phyloP scores from a whole-genome alignment of 2,113 vertebrate genomes.

The Lepus americanus region DNA sequence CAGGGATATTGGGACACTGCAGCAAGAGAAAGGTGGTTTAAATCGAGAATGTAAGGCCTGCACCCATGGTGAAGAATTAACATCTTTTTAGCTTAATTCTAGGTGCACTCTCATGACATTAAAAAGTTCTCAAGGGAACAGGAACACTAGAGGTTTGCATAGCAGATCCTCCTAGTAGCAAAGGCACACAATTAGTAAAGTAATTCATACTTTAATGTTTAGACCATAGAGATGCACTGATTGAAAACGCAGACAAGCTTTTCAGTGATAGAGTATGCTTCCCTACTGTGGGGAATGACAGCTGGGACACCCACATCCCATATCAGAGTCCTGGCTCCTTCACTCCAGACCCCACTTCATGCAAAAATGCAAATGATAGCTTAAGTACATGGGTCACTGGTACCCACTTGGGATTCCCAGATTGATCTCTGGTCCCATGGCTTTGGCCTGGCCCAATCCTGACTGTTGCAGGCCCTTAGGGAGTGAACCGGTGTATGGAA shows the following conservation, averaged over 20 bases:
- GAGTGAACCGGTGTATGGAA: too few relatives aligned
- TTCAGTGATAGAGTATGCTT: not conserved
- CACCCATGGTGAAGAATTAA: rapidly evolving
- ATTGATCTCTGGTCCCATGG: too few relatives aligned
- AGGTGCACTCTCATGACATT: not conserved
- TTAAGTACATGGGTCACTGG: too few relatives aligned
- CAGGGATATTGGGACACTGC: not conserved
- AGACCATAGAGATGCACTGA: not conserved
- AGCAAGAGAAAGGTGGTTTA: not conserved
- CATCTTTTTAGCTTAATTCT: not conserved
- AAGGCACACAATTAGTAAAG: not conserved
- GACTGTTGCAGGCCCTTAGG: too few relatives aligned
- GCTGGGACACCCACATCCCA: too few relatives aligned
- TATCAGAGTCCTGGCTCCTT: too few relatives aligned
- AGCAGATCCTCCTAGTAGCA: not conserved
- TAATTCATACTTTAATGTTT: not conserved
- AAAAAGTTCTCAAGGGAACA: not conserved
- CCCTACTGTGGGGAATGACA: not conserved
- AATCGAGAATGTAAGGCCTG: too few relatives aligned
- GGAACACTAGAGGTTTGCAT: too few relatives aligned
- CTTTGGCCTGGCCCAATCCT: too few relatives aligned
- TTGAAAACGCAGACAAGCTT: not conserved
- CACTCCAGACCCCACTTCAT: too few relatives aligned
- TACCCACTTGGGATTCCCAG: too few relatives aligned
- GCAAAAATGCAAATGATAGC: too few relatives aligned